phyloP scores from a whole-genome alignment of 2,888 invertebrate species.

The Icerya purchasi region DNA sequence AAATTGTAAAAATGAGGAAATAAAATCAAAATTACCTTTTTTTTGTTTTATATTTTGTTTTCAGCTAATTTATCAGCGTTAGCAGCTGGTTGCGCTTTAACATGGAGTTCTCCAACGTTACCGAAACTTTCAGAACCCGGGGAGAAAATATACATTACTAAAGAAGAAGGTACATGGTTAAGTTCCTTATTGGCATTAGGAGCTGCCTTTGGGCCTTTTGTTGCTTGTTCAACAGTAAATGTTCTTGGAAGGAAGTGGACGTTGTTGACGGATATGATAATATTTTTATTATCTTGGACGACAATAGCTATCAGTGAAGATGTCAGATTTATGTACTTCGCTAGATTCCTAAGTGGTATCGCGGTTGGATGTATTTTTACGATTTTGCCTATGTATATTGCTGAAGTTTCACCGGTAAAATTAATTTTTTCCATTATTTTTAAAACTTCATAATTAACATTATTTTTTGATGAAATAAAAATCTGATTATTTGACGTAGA shows the following conservation, averaged over 20 bases:
- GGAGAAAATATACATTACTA: conserved; percentile 31
- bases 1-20: too few relatives aligned
- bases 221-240: conserved; percentile 39
- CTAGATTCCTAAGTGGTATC: conserved; percentile 28
- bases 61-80: conserved; percentile 30
- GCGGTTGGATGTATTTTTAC: conserved; percentile 47
- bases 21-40: too few relatives aligned
- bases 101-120: conserved; percentile 30
- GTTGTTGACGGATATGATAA: conserved; percentile 37
- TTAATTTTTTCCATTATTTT: not conserved
- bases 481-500: too few relatives aligned
- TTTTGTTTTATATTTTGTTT: too few relatives aligned
- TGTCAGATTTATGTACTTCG: conserved; percentile 14
- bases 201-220: conserved; percentile 29
- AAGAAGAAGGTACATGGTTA: conserved; percentile 46
- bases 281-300: conserved; percentile 46
- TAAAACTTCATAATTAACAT: too few relatives aligned
- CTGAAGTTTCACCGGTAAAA: conserved; percentile 53
- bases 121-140: conserved; percentile 30
- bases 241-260: conserved; percentile 47
- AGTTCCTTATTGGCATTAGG: conserved; percentile 47
- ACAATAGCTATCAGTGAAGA: conserved; percentile 27
- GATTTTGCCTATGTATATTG: conserved; percentile 62
- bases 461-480: too few relatives aligned
- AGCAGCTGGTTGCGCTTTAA: conserved; percentile 28